Evolutionary conservation across 1,140 invertebrate species (phyloP), one percentile per base, ranked within the genome.

Genomic region (Ceratoteleas bidentatus): DNA sequence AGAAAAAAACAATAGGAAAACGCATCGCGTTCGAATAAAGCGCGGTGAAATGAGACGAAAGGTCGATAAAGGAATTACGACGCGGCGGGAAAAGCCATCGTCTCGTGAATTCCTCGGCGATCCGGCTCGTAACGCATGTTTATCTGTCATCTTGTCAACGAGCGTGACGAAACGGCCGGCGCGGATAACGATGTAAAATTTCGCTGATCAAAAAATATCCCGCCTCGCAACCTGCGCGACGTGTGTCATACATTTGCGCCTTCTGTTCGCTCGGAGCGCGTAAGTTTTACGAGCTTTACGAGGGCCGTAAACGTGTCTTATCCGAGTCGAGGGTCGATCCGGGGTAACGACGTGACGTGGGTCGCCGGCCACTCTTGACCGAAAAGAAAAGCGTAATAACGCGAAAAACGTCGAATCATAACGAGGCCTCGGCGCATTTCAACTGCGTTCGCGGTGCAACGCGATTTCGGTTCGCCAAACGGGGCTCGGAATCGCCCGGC

Each of bases 241-340:
- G 72, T 72, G 66, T 76, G 72, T 81, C 79, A 76, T 76, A 76
- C 79, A 72, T 81, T 81, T 73, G 79, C 68, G 73, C 79, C 79
- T 81, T 81, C 79, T 76, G 73, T 81, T 76, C 50, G 77, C 57
- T 66, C 64, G 60, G 14, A 13, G 58, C 70, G 72, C 60, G 61
- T 56, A 72, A 81, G 66, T 81, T 81, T 76, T 76, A 81, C 65
- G 78, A 66, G 58, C 65, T 81, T 81, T 81, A 75, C 72, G 73
- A 81, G 66, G 68, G 79, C 54, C 60, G 72, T 76, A 75, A 76
- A 70, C 70, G 78, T 73, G 76, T 80, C 76, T 68, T 73, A 80
- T 62, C 43, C 65, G 34, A 77, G 65, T 69, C 50, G 74, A 77
- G 74, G 74, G 74, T 68, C 74, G 53, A 70, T 69, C 60, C 32